Evolutionary conservation across 1,140 invertebrate species (phyloP).

Genomic region (Heterodera schachtii): DNA sequence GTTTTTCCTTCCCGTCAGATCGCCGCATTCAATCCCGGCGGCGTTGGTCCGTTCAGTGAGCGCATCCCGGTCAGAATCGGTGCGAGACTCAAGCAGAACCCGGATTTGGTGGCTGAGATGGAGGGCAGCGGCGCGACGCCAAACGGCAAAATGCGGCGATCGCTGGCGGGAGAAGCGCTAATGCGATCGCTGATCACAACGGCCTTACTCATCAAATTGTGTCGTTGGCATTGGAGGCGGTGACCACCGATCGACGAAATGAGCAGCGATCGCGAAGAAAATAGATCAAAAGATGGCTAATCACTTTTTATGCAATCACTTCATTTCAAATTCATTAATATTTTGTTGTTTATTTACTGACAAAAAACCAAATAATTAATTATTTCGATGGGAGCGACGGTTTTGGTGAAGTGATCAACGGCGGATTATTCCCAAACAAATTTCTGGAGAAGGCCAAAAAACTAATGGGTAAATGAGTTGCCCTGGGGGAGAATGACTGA

Average conservation of each 20-base stretch:
- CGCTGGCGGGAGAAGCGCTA: not conserved
- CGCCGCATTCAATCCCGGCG: slow-evolving; percentile 39
- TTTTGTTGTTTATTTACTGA: not conserved
- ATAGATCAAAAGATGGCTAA: not conserved
- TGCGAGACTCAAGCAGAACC: slow-evolving; percentile 23
- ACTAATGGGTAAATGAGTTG: not conserved
- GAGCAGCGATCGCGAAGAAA: not conserved
- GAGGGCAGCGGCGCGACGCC: not conserved
- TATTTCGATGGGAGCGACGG: not conserved
- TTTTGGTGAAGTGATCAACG: not conserved
- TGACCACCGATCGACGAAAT: not conserved
- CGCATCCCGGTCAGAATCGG: slow-evolving; percentile 37
- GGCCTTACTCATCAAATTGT: not conserved
- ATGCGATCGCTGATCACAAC: not conserved
- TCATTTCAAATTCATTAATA: not conserved
- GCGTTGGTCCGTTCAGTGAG: slow-evolving; percentile 33
- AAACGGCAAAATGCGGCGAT: not conserved
- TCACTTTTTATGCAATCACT: not conserved
- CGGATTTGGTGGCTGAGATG: not conserved
- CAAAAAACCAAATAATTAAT: not conserved
- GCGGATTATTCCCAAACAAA: not conserved
- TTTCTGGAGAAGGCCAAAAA: not conserved
- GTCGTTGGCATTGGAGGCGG: not conserved
- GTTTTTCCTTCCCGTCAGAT: slow-evolving; percentile 8
- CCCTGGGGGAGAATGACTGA: not conserved